Conservation (phyloP, 1,140 invertebrate species). For the Cherax destructor region DNA sequence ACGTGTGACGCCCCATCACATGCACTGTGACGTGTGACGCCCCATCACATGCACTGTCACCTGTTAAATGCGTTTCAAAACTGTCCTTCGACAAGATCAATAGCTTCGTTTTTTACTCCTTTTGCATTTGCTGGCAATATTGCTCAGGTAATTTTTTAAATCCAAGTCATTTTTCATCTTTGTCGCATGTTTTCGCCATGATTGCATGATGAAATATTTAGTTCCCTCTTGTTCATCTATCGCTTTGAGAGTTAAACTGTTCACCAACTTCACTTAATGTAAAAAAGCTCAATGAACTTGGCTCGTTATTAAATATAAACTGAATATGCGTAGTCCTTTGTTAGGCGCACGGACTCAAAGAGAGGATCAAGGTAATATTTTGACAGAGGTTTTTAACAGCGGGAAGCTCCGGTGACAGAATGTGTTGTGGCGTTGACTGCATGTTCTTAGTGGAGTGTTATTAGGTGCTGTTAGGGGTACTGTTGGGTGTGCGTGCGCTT, state of each 20-base stretch:
- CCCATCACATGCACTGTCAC: neutral
- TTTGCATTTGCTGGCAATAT: slow-evolving; percentile 1
- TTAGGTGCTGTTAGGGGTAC: neutral
- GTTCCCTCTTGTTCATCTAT: slow-evolving; percentile 6
- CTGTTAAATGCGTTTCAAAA: slow-evolving; percentile 9
- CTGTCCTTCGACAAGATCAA: neutral
- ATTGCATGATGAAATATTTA: slow-evolving; percentile 18
- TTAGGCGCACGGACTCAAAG: neutral
- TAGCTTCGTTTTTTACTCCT: neutral
- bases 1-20: too few species aligned
- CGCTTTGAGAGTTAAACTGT: slow-evolving; percentile 3
- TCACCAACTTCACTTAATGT: neutral
- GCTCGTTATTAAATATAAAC: neutral
- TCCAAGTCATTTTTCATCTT: neutral
- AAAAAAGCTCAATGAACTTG: slow-evolving; percentile 12
- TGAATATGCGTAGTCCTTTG: neutral
- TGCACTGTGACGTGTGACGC: too few species aligned
- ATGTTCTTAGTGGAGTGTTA: neutral
- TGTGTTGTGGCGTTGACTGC: neutral
- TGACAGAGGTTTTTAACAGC: neutral
- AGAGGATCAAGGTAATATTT: neutral
- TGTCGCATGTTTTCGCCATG: neutral
- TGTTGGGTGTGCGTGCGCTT: slow-evolving; percentile 11
- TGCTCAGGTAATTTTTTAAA: neutral
- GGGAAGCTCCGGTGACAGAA: neutral